Evolutionary conservation across 2,797 vertebrate species (phyloP).

Genomic region (Dromococcyx pavoninus): DNA sequence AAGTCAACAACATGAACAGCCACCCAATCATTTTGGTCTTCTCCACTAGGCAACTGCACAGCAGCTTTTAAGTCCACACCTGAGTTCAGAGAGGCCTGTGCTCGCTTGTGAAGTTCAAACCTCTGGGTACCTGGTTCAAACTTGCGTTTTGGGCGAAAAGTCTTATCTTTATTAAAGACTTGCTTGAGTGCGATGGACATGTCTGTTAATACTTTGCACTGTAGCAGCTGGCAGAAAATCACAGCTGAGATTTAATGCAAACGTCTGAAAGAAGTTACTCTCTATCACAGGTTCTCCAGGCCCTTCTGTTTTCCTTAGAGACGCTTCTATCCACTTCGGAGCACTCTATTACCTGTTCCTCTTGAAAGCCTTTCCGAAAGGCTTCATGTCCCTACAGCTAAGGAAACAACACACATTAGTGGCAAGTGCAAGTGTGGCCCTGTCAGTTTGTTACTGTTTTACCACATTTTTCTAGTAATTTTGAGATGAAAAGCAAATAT

Average conservation of each 20-base stretch:
- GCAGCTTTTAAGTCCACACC: conserved; percentile 81
- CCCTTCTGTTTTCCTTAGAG: not conserved
- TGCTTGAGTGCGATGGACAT: conserved; percentile 86
- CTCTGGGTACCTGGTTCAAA: conserved; percentile 87
- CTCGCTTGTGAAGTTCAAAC: conserved; percentile 86
- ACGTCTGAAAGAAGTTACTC: conserved; percentile 17
- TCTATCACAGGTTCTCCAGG: conserved; percentile 32
- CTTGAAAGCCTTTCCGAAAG: conserved; percentile 23
- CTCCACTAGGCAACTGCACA: conserved; percentile 80
- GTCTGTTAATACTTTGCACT: conserved; percentile 38
- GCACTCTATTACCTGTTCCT: conserved; percentile 16
- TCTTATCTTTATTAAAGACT: conserved; percentile 88
- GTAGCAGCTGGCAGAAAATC: conserved; percentile 39
- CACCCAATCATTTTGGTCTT: conserved; percentile 86
- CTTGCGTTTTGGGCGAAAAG: conserved; percentile 85
- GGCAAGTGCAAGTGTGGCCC: not conserved
- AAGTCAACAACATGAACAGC: conserved; percentile 87
- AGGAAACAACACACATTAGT: conserved; percentile 47
- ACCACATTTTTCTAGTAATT: not conserved
- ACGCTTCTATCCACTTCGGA: conserved; percentile 7
- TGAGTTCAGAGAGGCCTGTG: conserved; percentile 81
- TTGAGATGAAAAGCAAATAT: not conserved
- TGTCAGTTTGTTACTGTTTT: not conserved
- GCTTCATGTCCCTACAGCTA: conserved; percentile 66
- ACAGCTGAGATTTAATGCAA: conserved; percentile 22